A percentile compares a stretch with the other conserved stretches of the same genome.
These are phyloP conservation scores for Malurus cyaneus DNA, from an alignment of 2,113 vertebrate species.

Conservation along the genomic window DNA sequence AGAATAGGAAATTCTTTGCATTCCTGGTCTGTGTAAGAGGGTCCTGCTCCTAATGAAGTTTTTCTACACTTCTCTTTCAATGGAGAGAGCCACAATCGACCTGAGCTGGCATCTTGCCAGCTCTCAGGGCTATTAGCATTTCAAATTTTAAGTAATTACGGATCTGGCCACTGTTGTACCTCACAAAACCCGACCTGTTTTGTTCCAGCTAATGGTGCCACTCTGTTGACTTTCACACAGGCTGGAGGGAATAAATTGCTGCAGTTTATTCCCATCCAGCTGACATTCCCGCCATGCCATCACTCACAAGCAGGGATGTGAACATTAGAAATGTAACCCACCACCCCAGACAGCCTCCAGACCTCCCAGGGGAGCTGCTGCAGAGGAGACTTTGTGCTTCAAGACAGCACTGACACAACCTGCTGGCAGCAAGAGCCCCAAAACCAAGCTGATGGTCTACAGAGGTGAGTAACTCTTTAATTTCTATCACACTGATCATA, in stretches of 20 bases:
- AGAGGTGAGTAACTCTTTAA: constrained; percentile 59
- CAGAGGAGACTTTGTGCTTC: neutral
- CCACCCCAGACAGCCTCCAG: constrained; percentile 54
- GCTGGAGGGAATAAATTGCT: constrained; percentile 38
- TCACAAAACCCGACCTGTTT: neutral
- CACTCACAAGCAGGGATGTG: constrained; percentile 48
- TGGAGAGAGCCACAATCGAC: neutral
- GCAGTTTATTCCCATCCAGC: constrained; percentile 63
- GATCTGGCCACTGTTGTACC: neutral
- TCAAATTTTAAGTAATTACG: neutral
- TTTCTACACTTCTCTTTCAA: neutral
- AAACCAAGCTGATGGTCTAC: neutral
- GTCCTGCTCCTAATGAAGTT: constrained; percentile 1
- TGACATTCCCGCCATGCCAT: constrained; percentile 69
- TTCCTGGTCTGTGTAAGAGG: constrained; percentile 33
- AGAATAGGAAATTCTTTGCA: constrained; percentile 65
- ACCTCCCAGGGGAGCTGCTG: neutral
- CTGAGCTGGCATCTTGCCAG: constrained; percentile 12
- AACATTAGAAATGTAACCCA: constrained; percentile 55
- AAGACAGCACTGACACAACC: neutral
- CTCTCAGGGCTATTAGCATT: neutral
- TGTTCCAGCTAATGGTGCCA: neutral
- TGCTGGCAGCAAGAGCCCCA: constrained; percentile 18
- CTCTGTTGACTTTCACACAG: constrained; percentile 25
- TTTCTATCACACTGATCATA: neutral